Evolutionary conservation across 2,797 vertebrate genomes (phyloP).

Genomic region (Sternarchorhynchus goeldii): DNA sequence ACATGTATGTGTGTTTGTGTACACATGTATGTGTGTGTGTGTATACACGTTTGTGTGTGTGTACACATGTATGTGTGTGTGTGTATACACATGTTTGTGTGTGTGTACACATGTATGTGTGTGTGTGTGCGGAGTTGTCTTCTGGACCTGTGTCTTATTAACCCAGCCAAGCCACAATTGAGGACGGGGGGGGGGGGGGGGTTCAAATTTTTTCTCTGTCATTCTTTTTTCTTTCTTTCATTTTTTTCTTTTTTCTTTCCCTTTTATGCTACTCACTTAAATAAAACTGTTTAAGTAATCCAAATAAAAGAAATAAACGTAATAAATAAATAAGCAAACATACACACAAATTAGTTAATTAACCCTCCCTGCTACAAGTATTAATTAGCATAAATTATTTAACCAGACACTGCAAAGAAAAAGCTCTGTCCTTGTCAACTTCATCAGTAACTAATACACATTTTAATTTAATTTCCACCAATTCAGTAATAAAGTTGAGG

Average conservation of each 20-base stretch:
- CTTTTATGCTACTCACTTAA: slow-evolving; percentile 40
- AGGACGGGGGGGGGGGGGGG: slow-evolving; percentile 68
- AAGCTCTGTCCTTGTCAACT: background rate
- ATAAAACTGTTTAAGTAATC: background rate
- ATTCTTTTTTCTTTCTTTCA: slow-evolving; percentile 56
- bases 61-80: too few relatives aligned
- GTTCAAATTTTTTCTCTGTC: slow-evolving; percentile 70
- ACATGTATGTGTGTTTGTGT: too few relatives aligned
- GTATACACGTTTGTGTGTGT: too few relatives aligned
- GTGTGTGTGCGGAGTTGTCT: slow-evolving; percentile 48
- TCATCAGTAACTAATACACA: background rate
- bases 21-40: too few relatives aligned
- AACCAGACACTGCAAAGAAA: background rate
- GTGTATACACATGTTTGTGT: too few relatives aligned
- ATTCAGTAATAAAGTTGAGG: background rate
- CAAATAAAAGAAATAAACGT: too few relatives aligned
- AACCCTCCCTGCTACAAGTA: too few relatives aligned
- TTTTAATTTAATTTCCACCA: slow-evolving; percentile 10
- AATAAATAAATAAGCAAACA: too few relatives aligned
- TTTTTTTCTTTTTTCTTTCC: slow-evolving; percentile 62
- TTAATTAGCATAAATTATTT: background rate
- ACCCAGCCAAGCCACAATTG: slow-evolving; percentile 72
- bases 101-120: too few relatives aligned
- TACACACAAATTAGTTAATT: too few relatives aligned
- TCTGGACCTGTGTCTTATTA: slow-evolving; percentile 87